Percentiles rank a stretch among this genome's conserved stretches.
Conservation (phyloP, 2,888 invertebrate genomes). For the Heliconius ismenius region DNA sequence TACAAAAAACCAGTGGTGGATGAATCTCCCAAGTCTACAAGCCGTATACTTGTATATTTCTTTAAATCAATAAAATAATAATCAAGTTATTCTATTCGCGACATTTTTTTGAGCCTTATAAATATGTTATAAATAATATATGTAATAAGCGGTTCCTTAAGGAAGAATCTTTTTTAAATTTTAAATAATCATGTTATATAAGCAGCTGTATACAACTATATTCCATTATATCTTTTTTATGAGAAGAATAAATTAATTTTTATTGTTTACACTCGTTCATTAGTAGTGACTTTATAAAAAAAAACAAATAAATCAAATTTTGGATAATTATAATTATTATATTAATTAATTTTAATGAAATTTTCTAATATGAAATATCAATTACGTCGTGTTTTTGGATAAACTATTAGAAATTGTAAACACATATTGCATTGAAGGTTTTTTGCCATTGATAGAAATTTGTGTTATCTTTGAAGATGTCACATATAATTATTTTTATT, state of each 20-base stretch:
- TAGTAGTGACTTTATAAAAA: not conserved
- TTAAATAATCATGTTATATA: not conserved
- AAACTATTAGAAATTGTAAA: not conserved
- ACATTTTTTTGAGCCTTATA: not conserved
- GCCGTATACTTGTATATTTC: not conserved
- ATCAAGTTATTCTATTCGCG: not conserved
- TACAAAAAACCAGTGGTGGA: not conserved
- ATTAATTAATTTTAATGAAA: not conserved
- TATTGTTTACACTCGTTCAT: not conserved
- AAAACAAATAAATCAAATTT: not conserved
- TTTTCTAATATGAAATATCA: not conserved
- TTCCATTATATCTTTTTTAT: conserved; percentile 17
- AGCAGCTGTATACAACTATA: conserved; percentile 22
- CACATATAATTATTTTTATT: not conserved
- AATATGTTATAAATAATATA: too few relatives aligned
- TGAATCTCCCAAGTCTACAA: not conserved
- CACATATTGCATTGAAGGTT: not conserved
- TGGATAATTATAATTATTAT: too few relatives aligned
- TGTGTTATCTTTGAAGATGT: not conserved
- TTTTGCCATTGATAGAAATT: not conserved
- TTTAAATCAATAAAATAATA: not conserved
- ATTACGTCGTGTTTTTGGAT: not conserved
- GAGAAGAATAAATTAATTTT: not conserved
- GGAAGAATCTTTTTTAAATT: not conserved
- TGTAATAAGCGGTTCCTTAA: not conserved